Base-by-base conservation (phyloP, 53 echinoderm and acorn worm species). In the Zoroaster sp. region DNA sequence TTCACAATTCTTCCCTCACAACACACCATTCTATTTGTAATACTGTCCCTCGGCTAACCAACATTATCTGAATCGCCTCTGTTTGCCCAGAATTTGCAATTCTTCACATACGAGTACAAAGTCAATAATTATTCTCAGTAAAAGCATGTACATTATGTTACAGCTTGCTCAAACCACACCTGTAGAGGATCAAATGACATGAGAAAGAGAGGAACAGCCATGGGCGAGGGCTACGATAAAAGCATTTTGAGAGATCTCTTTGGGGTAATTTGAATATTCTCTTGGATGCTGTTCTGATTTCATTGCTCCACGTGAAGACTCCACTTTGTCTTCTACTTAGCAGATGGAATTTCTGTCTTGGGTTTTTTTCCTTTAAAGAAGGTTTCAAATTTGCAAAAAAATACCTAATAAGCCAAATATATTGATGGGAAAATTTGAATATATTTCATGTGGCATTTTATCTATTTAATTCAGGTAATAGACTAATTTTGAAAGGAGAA, bases 71-170 rank as follows among this genome's bases (percentile, higher is more conserved):
- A 76, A 39, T n/a, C 73, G 47, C 47, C 51, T 1, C 44, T 41
- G 74, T 41, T 74, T 74, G 74, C 43, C 74, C 44, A n/a, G 37
- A 37, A 79, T 79, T 79, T 79, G 63, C 79, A 79, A 79, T 79
- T 79, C 79, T 79, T 37, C 78, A 23, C 51, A 47, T 17, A 35
- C 51, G 3, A 46, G 43, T 38, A 40, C 68, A 82, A 67, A 82
- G 82, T 82, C 82, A 82, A 82, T 82, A 82, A 82, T 82, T 82
- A 68, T 82, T 82, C 82, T 15, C 82, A 5, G 82, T 68, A 43
- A 79, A 79, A 79, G 79, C 39, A 39, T 63, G 68, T 82, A 82
- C 69, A 82, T 82, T 82, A 67, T 82, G 82, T 82, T 67, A 82
- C 82, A 68, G 66, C 67, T 30, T 31, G 31, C 31, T 28, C 25